These are phyloP conservation scores for Probosciger aterrimus DNA, from an alignment of 2,113 vertebrate genomes.

Conservation along the genomic window DNA sequence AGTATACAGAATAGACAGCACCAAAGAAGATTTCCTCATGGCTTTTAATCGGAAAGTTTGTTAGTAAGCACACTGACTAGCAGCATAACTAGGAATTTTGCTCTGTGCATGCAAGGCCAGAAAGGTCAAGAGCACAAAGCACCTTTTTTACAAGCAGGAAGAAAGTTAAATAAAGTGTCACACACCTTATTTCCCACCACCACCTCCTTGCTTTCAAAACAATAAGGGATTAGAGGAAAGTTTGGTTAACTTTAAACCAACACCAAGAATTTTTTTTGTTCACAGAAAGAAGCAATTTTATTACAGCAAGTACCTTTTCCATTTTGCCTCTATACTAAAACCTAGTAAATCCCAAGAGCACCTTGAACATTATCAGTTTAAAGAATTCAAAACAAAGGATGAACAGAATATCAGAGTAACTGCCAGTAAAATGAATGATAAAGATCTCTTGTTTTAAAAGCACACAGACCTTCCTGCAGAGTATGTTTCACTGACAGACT, in stretches of 20 bases:
- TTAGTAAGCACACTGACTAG: conserved; percentile 5
- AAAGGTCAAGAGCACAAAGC: conserved; percentile 18
- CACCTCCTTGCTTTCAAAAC: neutral
- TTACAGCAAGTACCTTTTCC: neutral
- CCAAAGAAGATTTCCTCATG: neutral
- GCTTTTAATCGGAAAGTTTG: neutral
- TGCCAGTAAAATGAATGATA: neutral
- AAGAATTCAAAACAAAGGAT: neutral
- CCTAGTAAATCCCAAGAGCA: neutral
- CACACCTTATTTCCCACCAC: neutral
- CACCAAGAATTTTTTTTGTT: neutral
- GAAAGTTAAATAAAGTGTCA: neutral
- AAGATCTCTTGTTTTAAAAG: neutral
- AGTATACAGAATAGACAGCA: neutral
- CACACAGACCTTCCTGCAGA: neutral
- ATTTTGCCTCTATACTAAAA: neutral
- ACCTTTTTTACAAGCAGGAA: neutral
- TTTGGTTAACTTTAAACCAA: neutral
- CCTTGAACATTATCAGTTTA: neutral
- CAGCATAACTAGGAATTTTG: neutral
- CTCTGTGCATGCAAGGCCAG: neutral
- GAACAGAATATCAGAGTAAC: neutral
- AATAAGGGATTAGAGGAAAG: neutral
- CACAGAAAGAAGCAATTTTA: neutral
- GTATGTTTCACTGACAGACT: neutral